These are phyloP conservation scores for Dryococelus australis DNA, from an alignment of 2,888 invertebrate genomes.

Conservation along the genomic window DNA sequence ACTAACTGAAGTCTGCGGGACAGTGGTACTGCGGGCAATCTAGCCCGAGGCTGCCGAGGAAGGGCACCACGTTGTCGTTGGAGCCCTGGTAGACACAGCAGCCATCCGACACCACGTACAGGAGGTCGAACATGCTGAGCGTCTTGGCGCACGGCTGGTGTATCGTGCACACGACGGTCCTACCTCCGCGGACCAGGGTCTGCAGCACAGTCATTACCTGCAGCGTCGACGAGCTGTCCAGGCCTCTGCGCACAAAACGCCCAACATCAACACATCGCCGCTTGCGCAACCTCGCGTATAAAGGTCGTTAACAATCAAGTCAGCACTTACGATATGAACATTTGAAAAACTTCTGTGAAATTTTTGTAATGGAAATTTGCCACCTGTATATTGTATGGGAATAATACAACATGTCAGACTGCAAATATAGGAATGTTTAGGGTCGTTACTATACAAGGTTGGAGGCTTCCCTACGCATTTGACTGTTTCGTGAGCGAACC, in stretches of 20 bases:
- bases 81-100: conserved; percentile 66
- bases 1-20: conserved; percentile 67
- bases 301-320: too few relatives aligned
- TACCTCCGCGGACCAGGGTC: conserved; percentile 61
- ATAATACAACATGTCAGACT: too few relatives aligned
- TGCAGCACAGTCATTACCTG: conserved; percentile 63
- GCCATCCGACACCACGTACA: conserved; percentile 66
- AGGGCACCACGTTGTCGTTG: conserved; percentile 61
- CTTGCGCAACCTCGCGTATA: too few relatives aligned
- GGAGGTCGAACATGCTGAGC: conserved; percentile 66
- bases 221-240: conserved; percentile 64
- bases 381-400: too few relatives aligned
- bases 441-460: too few relatives aligned
- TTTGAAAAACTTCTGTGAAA: too few relatives aligned
- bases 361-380: too few relatives aligned
- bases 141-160: conserved; percentile 68
- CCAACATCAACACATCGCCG: not conserved
- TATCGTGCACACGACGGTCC: conserved; percentile 67
- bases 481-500: too few relatives aligned
- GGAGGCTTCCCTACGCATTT: too few relatives aligned
- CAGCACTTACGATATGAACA: too few relatives aligned
- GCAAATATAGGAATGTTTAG: too few relatives aligned
- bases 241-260: conserved; percentile 61
- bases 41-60: conserved; percentile 61
- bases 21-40: conserved; percentile 68